Evolutionary conservation across 2,888 invertebrate species (phyloP), one percentile per base, ranked within the genome.

Genomic region (Chesias legatella): DNA sequence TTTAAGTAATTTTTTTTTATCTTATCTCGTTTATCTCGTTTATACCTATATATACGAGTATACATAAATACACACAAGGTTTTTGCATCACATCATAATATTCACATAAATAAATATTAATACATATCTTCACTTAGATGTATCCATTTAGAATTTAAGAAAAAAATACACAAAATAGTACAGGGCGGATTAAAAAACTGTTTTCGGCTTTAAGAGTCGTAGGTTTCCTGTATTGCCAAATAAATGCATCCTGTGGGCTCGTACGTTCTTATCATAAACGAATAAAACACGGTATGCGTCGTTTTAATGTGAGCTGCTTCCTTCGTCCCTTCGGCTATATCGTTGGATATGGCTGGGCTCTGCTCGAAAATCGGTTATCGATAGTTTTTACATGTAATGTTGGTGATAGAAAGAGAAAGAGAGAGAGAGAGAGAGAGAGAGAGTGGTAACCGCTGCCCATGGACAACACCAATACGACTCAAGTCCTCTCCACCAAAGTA

Each of bases 291-390:
- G 53, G 60, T 69, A 70, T 71, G 62, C 67, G 60, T 57, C 61
- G 54, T 69, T 74, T 76, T 79, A 79, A 79, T 74, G 72, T 56
- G 51, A 56, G 63, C 67, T 58, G 62, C 61, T 71, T 73, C 70
- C 66, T 67, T 61, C 60, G 63, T 60, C 70, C 64, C 61, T 68
- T 67, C 48, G 58, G 57, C 54, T 63, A 48, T 67, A 61, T 66
- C 60, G 43, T 43, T 36, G 29, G 20, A 28, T 61, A 68, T 65
- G 27, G 63, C 46, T 53, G 71, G 34, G 25, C 11, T n/a, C 3
- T 11, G 13, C 7, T 21, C 17, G 20, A 23, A 8, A 3, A 42
- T 34, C 42, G 38, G 28, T 40, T 33, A 52, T 41, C 43, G 27
- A 29, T 39, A 29, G n/a, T 23, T 20, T 4, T 36, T 23, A 28